Evolutionary conservation across 2,797 vertebrate genomes (phyloP).

Genomic region (Hoplostethus atlanticus): DNA sequence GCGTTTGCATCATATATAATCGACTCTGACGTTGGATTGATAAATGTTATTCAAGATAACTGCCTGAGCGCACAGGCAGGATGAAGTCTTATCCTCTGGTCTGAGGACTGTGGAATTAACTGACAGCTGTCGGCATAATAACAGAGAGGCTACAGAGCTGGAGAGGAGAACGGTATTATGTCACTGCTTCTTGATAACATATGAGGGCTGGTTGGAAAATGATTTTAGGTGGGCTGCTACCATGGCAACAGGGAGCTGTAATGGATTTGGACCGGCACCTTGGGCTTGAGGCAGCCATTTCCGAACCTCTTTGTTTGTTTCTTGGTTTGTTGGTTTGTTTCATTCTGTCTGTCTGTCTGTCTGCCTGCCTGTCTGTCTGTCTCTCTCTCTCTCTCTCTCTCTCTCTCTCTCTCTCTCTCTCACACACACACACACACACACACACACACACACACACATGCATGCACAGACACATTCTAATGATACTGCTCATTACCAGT

Average conservation of each 20-base stretch:
- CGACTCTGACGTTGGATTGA: conserved; percentile 18
- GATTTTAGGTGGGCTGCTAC: conserved; percentile 55
- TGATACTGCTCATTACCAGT: conserved; percentile 26
- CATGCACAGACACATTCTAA: conserved; percentile 1
- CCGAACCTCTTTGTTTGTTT: conserved; percentile 24
- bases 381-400: conserved; percentile 2
- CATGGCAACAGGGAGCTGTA: conserved; percentile 60
- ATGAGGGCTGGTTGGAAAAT: conserved; percentile 11
- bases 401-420: conserved; percentile 1
- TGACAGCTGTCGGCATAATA: conserved; percentile 40
- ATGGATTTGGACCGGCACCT: conserved; percentile 46
- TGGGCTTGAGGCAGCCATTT: conserved; percentile 49
- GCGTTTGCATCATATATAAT: conserved; percentile 37
- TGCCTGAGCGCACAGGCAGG: conserved; percentile 6
- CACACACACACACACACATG: not conserved
- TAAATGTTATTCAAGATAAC: conserved; percentile 12
- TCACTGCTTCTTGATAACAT: conserved; percentile 28
- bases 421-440: too few relatives aligned
- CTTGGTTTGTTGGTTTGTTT: conserved; percentile 25
- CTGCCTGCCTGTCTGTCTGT: conserved; percentile 13
- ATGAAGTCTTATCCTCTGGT: conserved; percentile 12
- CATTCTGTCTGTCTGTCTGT: conserved; percentile 16
- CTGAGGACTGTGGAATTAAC: conserved; percentile 3
- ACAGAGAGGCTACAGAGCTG: conserved; percentile 6
- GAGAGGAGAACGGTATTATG: conserved; percentile 1